Conservation (phyloP, 2,113 vertebrate species). For the Psilopogon haemacephalus region DNA sequence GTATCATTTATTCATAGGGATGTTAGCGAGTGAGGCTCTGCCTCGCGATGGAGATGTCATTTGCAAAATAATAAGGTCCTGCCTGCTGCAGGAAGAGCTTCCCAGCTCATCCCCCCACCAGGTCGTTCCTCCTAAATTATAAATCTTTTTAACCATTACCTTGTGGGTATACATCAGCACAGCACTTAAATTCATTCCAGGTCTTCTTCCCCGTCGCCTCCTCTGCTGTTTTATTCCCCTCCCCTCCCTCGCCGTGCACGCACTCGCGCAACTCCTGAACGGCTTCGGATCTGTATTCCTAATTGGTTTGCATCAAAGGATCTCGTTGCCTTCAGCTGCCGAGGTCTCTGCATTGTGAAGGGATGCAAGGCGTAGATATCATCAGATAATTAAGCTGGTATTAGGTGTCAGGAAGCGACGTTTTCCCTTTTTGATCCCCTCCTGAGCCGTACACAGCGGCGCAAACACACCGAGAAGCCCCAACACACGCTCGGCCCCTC, state of each 20-base stretch:
- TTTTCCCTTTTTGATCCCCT: not conserved
- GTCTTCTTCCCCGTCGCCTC: not conserved
- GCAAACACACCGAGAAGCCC: not conserved
- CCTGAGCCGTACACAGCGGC: rapidly evolving
- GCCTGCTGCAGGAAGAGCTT: conserved; percentile 19
- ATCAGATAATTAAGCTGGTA: conserved; percentile 18
- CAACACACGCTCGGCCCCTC: not conserved
- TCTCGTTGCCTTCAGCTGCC: conserved; percentile 46
- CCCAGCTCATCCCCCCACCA: not conserved
- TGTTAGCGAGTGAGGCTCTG: not conserved
- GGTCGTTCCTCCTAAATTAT: conserved; percentile 44
- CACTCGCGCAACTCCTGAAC: not conserved
- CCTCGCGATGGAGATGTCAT: conserved; percentile 52
- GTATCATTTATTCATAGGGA: conserved; percentile 45
- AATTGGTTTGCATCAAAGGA: conserved; percentile 69
- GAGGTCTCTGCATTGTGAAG: not conserved
- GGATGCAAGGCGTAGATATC: not conserved
- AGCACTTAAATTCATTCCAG: conserved; percentile 56
- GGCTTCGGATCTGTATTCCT: conserved; percentile 16
- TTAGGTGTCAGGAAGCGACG: not conserved
- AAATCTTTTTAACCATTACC: conserved; percentile 35
- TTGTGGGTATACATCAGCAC: conserved; percentile 15
- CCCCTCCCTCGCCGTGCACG: not conserved
- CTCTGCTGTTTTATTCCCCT: not conserved
- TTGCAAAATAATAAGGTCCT: conserved; percentile 64